Evolutionary conservation across 1,140 invertebrate genomes (phyloP).

Genomic region (Planococcus citri): DNA sequence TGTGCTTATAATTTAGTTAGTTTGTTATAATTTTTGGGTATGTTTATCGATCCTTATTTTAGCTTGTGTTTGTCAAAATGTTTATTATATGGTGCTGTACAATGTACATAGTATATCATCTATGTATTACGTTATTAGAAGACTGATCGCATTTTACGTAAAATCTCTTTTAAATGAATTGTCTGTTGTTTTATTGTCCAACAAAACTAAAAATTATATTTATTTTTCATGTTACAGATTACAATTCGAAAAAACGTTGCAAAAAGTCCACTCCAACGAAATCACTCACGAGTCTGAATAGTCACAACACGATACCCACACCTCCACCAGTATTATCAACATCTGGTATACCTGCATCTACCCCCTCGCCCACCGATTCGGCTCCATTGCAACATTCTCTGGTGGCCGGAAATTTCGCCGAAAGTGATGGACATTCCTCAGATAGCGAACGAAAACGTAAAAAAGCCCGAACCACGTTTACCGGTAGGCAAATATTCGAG

Average conservation of each 20-base stretch:
- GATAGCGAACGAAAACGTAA: slow-evolving; percentile 68
- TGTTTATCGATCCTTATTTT: too few relatives aligned
- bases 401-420: slow-evolving; percentile 21
- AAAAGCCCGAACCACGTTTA: slow-evolving; percentile 90
- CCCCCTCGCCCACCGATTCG: not conserved
- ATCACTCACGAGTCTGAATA: not conserved
- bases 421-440: slow-evolving; percentile 26
- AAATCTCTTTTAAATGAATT: too few relatives aligned
- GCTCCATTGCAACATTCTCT: not conserved
- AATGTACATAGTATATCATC: too few relatives aligned
- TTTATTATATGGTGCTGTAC: too few relatives aligned
- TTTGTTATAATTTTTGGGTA: too few relatives aligned
- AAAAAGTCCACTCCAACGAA: not conserved
- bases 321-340: not conserved
- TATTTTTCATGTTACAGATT: not conserved
- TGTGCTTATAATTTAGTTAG: too few relatives aligned
- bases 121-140: too few relatives aligned
- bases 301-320: not conserved
- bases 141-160: too few relatives aligned
- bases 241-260: not conserved
- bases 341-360: not conserved
- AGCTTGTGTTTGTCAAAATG: too few relatives aligned
- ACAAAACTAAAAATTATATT: too few relatives aligned
- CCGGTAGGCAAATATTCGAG: slow-evolving; percentile 89
- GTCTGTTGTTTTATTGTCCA: too few relatives aligned